Evolutionary conservation across 1,140 invertebrate genomes (phyloP).

Genomic region (Polyergus mexicanus): DNA sequence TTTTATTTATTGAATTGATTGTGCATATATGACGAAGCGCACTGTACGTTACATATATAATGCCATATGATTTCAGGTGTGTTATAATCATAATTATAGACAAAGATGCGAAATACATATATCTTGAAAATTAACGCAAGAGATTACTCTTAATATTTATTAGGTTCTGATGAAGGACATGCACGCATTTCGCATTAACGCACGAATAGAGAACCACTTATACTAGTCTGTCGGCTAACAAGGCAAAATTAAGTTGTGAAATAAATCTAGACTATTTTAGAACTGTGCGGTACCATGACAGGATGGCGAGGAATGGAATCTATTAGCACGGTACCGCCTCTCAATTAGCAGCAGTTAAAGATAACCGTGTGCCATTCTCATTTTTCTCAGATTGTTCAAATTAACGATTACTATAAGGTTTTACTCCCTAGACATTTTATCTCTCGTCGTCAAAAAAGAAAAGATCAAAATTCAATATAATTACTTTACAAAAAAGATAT

Average conservation of each 20-base stretch:
- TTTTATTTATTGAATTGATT: too few species aligned
- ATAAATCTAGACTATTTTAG: slow-evolving; percentile 70
- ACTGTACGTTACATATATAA: not conserved
- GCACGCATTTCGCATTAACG: slow-evolving; percentile 30
- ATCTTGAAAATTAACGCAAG: slow-evolving; percentile 10
- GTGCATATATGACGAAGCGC: too few species aligned
- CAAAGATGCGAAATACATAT: not conserved
- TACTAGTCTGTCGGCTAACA: slow-evolving; percentile 63
- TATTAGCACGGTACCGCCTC: slow-evolving; percentile 74
- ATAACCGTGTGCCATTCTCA: slow-evolving; percentile 47
- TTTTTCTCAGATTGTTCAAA: slow-evolving; percentile 31
- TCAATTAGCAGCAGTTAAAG: slow-evolving; percentile 70
- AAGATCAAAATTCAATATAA: not conserved
- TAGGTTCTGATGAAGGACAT: slow-evolving; percentile 36
- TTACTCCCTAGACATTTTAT: not conserved
- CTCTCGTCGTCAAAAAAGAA: not conserved
- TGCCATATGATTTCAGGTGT: not conserved
- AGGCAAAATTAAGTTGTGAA: slow-evolving; percentile 76
- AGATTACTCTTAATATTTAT: slow-evolving; percentile 34
- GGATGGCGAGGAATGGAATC: slow-evolving; percentile 68
- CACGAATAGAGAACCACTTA: slow-evolving; percentile 56
- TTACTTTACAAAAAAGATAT: not conserved
- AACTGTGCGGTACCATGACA: slow-evolving; percentile 38
- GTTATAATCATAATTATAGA: not conserved
- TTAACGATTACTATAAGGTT: not conserved